phyloP scores from a whole-genome alignment of 2,888 invertebrate genomes.

The Philhelius pedissequus region DNA sequence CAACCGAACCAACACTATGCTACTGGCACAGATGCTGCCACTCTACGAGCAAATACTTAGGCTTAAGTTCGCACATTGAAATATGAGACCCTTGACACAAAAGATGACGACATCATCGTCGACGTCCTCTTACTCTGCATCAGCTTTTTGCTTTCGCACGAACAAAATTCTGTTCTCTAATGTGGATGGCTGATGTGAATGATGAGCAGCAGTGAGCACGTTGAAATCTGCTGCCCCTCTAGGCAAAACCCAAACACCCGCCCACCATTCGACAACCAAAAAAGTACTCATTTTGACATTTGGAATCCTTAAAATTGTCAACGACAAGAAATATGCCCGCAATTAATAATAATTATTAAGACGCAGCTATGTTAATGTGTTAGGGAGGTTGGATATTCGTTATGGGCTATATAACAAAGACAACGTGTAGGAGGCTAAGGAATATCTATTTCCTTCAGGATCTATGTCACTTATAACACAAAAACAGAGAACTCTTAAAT shows the following conservation, averaged over 20 bases:
- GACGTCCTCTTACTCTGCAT: not conserved
- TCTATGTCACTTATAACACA: conserved; percentile 43
- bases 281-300: conserved; percentile 38
- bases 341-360: conserved; percentile 57
- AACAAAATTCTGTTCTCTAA: conserved; percentile 1
- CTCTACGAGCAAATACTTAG: conserved; percentile 21
- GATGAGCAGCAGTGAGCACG: conserved; percentile 27
- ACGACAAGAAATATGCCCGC: conserved; percentile 44
- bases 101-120: conserved; percentile 40
- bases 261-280: not conserved
- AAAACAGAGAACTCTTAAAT: conserved; percentile 4
- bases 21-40: conserved; percentile 15
- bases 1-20: not conserved
- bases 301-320: conserved; percentile 58
- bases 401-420: not conserved
- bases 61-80: conserved; percentile 63
- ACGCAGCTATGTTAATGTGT: conserved; percentile 30
- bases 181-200: conserved; percentile 24
- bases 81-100: conserved; percentile 65
- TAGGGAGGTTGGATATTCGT: not conserved
- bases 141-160: not conserved
- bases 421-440: not conserved
- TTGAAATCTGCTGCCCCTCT: conserved; percentile 15
- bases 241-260: conserved; percentile 8
- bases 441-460: conserved; percentile 25